These are phyloP conservation scores for Drosophila neocordata DNA, from an alignment of 1,140 invertebrate species.

Conservation along the genomic window DNA sequence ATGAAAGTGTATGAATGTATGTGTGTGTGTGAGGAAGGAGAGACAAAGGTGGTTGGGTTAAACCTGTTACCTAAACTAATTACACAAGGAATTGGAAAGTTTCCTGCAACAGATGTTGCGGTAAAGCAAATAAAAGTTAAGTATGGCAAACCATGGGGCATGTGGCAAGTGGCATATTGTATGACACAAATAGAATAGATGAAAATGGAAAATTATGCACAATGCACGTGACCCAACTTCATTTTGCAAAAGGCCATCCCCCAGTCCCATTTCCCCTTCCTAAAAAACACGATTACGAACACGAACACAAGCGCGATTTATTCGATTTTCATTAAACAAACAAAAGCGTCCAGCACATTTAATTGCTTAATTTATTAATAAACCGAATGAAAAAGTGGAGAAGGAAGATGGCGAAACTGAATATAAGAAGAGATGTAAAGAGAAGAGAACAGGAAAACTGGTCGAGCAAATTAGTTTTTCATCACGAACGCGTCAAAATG, in stretches of 20 bases:
- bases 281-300: constrained; percentile 18
- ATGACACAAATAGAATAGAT: constrained; percentile 28
- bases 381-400: constrained; percentile 22
- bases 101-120: constrained; percentile 52
- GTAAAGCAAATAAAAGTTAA: constrained; percentile 53
- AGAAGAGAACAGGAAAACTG: constrained; percentile 24
- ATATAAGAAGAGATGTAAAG: neutral
- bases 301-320: constrained; percentile 64
- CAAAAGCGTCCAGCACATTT: constrained; percentile 68
- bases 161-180: constrained; percentile 6
- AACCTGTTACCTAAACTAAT: constrained; percentile 36
- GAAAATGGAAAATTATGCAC: constrained; percentile 59
- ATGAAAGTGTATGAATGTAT: neutral
- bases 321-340: constrained; percentile 76
- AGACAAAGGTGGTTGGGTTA: no score
- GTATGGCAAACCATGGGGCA: constrained; percentile 27
- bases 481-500: constrained; percentile 62
- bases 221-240: constrained; percentile 64
- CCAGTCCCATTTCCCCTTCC: neutral
- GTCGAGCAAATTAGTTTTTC: constrained; percentile 72
- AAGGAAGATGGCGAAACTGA: neutral
- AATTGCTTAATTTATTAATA: constrained; percentile 80
- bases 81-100: constrained; percentile 52
- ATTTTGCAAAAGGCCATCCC: neutral
- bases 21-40: no score